A percentile compares a stretch with the other conserved stretches of the same genome.
Conservation (phyloP, 1,140 invertebrate species). For the Scaptomyza graminum region DNA sequence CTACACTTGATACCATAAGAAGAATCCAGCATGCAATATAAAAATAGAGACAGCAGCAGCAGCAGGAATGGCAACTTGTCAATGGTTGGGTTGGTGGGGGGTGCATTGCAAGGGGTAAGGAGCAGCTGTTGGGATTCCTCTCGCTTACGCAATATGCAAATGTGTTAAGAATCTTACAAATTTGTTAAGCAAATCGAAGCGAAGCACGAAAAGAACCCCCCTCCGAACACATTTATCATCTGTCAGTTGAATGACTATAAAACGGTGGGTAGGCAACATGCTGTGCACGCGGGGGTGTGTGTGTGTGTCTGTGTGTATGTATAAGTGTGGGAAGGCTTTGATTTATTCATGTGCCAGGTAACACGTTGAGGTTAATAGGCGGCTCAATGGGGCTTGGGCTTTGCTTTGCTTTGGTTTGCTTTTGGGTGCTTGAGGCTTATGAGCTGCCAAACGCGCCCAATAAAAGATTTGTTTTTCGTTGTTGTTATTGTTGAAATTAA, state of each 20-base stretch:
- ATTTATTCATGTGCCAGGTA: constrained; percentile 79
- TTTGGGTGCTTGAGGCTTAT: constrained; percentile 52
- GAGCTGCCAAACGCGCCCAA: constrained; percentile 67
- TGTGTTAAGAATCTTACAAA: constrained; percentile 79
- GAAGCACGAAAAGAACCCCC: constrained; percentile 31
- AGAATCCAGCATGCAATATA: constrained; percentile 7
- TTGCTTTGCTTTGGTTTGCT: not conserved
- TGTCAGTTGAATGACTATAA: constrained; percentile 37
- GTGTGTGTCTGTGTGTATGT: constrained; percentile 2
- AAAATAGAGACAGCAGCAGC: constrained; percentile 11
- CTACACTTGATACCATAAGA: constrained; percentile 60
- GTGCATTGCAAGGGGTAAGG: no score
- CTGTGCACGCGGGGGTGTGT: not conserved
- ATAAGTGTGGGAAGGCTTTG: constrained; percentile 54
- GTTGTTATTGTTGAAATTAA: not conserved
- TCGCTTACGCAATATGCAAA: constrained; percentile 75
- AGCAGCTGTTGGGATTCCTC: constrained; percentile 16
- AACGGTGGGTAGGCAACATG: not conserved
- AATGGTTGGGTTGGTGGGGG: no score
- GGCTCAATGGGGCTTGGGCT: constrained; percentile 55
- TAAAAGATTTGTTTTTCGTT: constrained; percentile 30
- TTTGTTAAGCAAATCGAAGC: constrained; percentile 81
- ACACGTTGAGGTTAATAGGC: constrained; percentile 71
- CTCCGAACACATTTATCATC: constrained; percentile 69
- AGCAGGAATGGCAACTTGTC: not conserved